Percentiles rank a stretch among this genome's conserved stretches.
Conservation (phyloP, 2,888 invertebrate species). For the Campaea margaritaria region DNA sequence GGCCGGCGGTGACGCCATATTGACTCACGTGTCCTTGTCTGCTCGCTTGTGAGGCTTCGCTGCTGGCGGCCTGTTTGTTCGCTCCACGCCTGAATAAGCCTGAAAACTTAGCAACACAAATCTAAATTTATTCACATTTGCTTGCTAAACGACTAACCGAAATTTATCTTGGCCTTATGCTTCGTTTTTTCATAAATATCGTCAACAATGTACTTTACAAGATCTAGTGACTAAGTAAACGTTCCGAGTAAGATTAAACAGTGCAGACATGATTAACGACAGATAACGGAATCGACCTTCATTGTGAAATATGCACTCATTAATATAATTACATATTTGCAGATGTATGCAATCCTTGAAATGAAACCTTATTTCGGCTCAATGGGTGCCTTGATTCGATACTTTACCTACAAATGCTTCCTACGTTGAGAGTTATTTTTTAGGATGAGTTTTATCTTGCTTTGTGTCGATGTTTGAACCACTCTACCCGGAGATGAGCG, state of each 20-base stretch:
- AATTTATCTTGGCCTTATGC: not conserved
- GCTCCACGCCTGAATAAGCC: conserved; percentile 45
- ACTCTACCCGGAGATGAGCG: too few relatives aligned
- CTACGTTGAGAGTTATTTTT: too few relatives aligned
- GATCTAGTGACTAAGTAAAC: conserved; percentile 3
- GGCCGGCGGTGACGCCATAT: conserved; percentile 58
- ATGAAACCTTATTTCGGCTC: not conserved
- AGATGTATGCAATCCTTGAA: too few relatives aligned
- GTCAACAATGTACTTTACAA: not conserved
- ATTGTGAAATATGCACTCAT: too few relatives aligned
- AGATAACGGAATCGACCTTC: conserved; percentile 28
- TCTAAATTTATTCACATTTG: not conserved
- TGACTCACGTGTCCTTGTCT: conserved; percentile 67
- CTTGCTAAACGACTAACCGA: not conserved
- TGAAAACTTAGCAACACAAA: conserved; percentile 28
- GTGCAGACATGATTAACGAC: too few relatives aligned
- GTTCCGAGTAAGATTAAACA: conserved; percentile 12
- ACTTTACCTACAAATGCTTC: too few relatives aligned
- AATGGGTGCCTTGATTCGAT: not conserved
- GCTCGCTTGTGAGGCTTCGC: conserved; percentile 56
- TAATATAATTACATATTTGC: too few relatives aligned
- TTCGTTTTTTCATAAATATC: too few relatives aligned
- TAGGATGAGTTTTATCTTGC: too few relatives aligned
- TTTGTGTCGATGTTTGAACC: too few relatives aligned
- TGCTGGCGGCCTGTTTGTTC: conserved; percentile 43